These are phyloP conservation scores for Rhizomys pruinosus DNA, from an alignment of 2,113 vertebrate genomes.

Conservation along the genomic window DNA sequence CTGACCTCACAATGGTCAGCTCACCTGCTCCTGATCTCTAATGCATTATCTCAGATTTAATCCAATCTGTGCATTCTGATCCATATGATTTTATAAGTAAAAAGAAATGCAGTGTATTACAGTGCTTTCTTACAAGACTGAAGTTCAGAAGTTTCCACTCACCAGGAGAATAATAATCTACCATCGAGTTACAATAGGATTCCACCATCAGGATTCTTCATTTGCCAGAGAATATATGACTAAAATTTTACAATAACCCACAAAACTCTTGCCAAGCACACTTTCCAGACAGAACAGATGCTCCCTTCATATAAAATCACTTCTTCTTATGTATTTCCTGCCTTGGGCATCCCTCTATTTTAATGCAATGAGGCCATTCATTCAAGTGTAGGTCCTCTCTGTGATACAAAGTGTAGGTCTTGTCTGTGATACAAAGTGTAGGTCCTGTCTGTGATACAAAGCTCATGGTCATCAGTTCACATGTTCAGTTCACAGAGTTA, in stretches of 20 bases:
- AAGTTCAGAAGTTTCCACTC: neutral
- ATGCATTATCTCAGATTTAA: neutral
- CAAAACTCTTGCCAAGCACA: neutral
- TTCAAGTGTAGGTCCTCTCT: neutral
- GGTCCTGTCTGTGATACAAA: constrained; percentile 3
- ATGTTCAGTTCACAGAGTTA: constrained; percentile 5
- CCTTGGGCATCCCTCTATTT: neutral
- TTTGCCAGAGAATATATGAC: neutral
- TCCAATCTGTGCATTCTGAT: constrained; percentile 12
- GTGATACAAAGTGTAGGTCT: constrained; percentile 5
- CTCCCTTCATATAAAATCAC: neutral
- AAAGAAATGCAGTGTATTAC: constrained; percentile 11
- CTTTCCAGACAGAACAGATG: neutral
- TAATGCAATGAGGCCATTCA: neutral
- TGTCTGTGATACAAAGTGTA: neutral
- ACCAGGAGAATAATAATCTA: neutral
- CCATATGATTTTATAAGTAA: constrained; percentile 11
- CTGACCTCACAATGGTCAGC: neutral
- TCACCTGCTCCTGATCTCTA: neutral
- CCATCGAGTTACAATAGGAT: neutral
- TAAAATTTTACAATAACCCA: constrained; percentile 27
- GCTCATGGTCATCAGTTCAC: neutral
- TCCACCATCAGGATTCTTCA: neutral
- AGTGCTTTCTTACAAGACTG: neutral
- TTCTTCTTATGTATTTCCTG: neutral